Percentiles rank a stretch among this genome's conserved stretches.
phyloP scores from a whole-genome alignment of 2,113 vertebrate species.

The Nymphicus hollandicus region DNA sequence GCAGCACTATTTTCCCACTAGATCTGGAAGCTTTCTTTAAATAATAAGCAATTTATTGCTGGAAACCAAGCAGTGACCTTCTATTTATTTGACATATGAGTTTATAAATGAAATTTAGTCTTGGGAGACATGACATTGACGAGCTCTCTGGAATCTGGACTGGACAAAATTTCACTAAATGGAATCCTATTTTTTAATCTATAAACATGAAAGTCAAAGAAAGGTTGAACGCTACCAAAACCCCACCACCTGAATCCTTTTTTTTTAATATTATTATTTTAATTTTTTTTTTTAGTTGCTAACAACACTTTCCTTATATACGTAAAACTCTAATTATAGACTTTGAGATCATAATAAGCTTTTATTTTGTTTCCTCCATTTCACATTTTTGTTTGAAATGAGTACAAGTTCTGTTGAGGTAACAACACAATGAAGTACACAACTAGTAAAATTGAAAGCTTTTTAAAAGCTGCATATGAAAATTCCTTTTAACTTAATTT shows the following conservation, averaged over 20 bases:
- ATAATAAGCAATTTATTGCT: neutral
- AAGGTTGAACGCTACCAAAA: neutral
- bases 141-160: neutral
- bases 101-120: conserved; percentile 9
- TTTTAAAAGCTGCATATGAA: neutral
- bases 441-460: neutral
- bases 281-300: neutral
- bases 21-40: neutral
- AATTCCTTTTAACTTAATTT: conserved; percentile 2
- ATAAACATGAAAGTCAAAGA: neutral
- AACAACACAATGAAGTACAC: neutral
- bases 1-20: neutral
- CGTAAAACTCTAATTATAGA: neutral
- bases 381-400: neutral
- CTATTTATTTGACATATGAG: neutral
- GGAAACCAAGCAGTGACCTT: neutral
- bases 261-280: neutral
- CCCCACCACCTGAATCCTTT: neutral
- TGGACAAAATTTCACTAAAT: neutral
- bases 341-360: neutral
- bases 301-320: neutral
- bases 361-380: neutral
- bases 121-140: neutral
- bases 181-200: neutral
- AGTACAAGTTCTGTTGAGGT: neutral